These are phyloP conservation scores for Tetrax tetrax DNA, from an alignment of 2,113 vertebrate species.

Conservation along the genomic window DNA sequence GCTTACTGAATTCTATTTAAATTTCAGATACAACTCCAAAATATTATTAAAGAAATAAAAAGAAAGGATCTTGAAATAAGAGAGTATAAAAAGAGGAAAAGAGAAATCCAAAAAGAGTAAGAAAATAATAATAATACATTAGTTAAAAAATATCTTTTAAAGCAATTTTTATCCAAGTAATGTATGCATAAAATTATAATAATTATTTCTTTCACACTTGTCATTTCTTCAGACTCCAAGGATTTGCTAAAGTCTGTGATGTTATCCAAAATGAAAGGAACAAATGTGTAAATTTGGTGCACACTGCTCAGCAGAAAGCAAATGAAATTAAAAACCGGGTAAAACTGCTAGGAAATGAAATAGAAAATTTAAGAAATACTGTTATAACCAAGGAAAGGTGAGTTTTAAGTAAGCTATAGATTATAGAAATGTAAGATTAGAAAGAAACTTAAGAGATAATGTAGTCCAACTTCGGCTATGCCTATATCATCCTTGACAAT, in stretches of 20 bases:
- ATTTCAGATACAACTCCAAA: constrained; percentile 83
- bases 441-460: not conserved
- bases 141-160: not conserved
- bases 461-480: not conserved
- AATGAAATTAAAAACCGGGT: constrained; percentile 78
- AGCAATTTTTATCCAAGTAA: not conserved
- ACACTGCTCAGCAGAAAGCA: constrained; percentile 78
- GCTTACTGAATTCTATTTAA: constrained; percentile 1
- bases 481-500: not conserved
- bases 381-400: constrained; percentile 84
- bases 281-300: constrained; percentile 84
- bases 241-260: constrained; percentile 77
- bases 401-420: not conserved
- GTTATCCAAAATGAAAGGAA: constrained; percentile 82
- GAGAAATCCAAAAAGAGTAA: constrained; percentile 84
- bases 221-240: constrained; percentile 77
- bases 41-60: constrained; percentile 79
- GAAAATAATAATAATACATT: not conserved
- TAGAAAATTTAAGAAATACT: constrained; percentile 80
- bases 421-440: not conserved
- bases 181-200: not conserved
- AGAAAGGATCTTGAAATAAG: constrained; percentile 82
- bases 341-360: constrained; percentile 82
- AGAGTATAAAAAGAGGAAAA: constrained; percentile 80
- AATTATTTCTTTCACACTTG: constrained; percentile 6